These are phyloP conservation scores for Acridotheres tristis DNA, from an alignment of 2,797 vertebrate species.

Conservation along the genomic window DNA sequence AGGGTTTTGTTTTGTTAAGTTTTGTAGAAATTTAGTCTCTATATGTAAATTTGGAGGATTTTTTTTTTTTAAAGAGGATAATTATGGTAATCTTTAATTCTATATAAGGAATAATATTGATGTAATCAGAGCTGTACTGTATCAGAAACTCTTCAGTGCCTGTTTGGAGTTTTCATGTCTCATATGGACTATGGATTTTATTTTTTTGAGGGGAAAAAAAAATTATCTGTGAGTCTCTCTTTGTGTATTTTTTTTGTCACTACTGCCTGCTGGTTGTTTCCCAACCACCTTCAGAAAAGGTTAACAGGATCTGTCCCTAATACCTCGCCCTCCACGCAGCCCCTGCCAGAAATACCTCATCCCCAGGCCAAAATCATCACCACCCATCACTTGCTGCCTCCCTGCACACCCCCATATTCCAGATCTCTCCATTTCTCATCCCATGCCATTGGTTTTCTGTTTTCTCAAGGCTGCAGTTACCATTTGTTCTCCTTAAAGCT, in stretches of 20 bases:
- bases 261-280: slow-evolving; percentile 62
- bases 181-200: slow-evolving; percentile 69
- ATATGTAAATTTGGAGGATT: slow-evolving; percentile 86
- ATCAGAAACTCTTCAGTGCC: slow-evolving; percentile 73
- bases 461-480: slow-evolving; percentile 66
- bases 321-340: slow-evolving; percentile 50
- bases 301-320: slow-evolving; percentile 46
- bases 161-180: slow-evolving; percentile 60
- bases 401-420: background rate
- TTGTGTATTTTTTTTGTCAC: slow-evolving; percentile 16
- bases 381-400: background rate
- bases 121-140: slow-evolving; percentile 83
- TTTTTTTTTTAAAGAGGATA: slow-evolving; percentile 80
- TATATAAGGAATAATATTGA: slow-evolving; percentile 75
- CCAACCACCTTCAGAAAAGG: background rate
- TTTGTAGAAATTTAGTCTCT: slow-evolving; percentile 84
- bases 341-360: slow-evolving; percentile 63
- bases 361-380: background rate
- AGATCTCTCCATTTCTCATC: background rate
- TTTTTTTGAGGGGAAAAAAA: slow-evolving; percentile 69
- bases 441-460: background rate
- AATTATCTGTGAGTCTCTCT: slow-evolving; percentile 64
- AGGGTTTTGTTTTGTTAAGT: slow-evolving; percentile 62
- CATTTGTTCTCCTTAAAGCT: slow-evolving; percentile 65
- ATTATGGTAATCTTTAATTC: slow-evolving; percentile 81